A percentile compares a stretch with the other conserved stretches of the same genome.
phyloP scores from a whole-genome alignment of 2,888 invertebrate species.

The Drosophila paracracens region DNA sequence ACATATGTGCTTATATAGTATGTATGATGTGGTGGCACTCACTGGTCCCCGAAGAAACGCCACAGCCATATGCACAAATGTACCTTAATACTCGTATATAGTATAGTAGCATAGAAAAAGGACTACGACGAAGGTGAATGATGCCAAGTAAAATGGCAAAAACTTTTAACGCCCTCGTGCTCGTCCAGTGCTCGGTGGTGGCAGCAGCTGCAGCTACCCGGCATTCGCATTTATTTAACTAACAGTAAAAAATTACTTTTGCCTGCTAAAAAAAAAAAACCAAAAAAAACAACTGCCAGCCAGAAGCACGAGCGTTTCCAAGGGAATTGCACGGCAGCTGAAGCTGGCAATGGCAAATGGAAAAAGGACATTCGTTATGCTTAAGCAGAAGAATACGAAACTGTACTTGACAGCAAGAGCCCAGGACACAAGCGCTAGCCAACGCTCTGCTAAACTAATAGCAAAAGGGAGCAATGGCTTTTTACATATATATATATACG shows the following conservation, averaged over 20 bases:
- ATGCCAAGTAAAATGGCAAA: slow-evolving; percentile 66
- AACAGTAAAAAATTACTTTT: slow-evolving; percentile 80
- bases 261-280: slow-evolving; percentile 48
- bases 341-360: slow-evolving; percentile 52
- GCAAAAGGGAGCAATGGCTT: slow-evolving; percentile 60
- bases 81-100: slow-evolving; percentile 4
- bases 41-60: slow-evolving; percentile 77
- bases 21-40: slow-evolving; percentile 35
- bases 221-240: slow-evolving; percentile 77
- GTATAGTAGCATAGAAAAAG: slow-evolving; percentile 18
- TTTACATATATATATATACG: slow-evolving; percentile 18
- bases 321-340: slow-evolving; percentile 58
- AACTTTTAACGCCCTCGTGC: slow-evolving; percentile 77
- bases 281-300: slow-evolving; percentile 3
- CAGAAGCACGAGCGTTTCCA: slow-evolving; percentile 47
- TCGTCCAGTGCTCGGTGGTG: slow-evolving; percentile 49
- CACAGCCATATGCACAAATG: slow-evolving; percentile 16
- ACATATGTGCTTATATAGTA: slow-evolving; percentile 29
- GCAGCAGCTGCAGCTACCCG: slow-evolving; percentile 50
- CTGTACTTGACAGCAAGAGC: slow-evolving; percentile 75
- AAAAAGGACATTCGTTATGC: slow-evolving; percentile 82
- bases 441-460: slow-evolving; percentile 66
- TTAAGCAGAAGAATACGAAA: slow-evolving; percentile 82
- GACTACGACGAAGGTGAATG: slow-evolving; percentile 49
- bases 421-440: slow-evolving; percentile 39